Percentiles rank a stretch among this genome's conserved stretches.
phyloP scores from a whole-genome alignment of 2,888 invertebrate genomes.

The Chouioia cunea region DNA sequence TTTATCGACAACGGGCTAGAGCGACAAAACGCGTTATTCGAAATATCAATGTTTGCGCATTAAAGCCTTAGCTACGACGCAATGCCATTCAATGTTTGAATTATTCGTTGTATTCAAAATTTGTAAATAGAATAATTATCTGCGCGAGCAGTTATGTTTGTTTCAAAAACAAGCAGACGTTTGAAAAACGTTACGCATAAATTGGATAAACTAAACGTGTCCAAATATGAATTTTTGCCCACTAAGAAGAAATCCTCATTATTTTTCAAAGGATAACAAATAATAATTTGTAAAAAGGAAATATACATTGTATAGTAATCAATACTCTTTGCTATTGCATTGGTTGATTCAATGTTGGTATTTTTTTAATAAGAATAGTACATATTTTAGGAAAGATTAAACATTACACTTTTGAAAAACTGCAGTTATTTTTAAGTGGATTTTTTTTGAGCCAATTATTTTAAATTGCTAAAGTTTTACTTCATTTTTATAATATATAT shows the following conservation, averaged over 20 bases:
- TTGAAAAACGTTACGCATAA: conserved; percentile 11
- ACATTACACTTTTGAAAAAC: conserved; percentile 4
- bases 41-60: conserved; percentile 40
- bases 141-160: conserved; percentile 31
- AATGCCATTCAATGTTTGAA: conserved; percentile 47
- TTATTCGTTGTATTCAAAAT: conserved; percentile 44
- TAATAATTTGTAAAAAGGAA: conserved; percentile 32
- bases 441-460: background rate
- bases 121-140: conserved; percentile 41
- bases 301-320: conserved; percentile 13
- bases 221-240: conserved; percentile 19
- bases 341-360: conserved; percentile 6
- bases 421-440: conserved; percentile 10
- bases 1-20: conserved; percentile 44
- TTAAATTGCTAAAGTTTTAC: background rate
- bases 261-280: conserved; percentile 25
- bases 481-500: conserved; percentile 17
- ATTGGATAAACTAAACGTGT: conserved; percentile 21
- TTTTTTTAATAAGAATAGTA: conserved; percentile 19
- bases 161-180: conserved; percentile 28
- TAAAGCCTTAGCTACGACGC: conserved; percentile 46
- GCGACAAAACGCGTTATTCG: conserved; percentile 30
- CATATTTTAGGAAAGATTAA: background rate
- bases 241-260: conserved; percentile 26
- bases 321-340: conserved; percentile 17